Base-by-base conservation (phyloP, 2,888 invertebrate species). In the Apodemia zela region DNA sequence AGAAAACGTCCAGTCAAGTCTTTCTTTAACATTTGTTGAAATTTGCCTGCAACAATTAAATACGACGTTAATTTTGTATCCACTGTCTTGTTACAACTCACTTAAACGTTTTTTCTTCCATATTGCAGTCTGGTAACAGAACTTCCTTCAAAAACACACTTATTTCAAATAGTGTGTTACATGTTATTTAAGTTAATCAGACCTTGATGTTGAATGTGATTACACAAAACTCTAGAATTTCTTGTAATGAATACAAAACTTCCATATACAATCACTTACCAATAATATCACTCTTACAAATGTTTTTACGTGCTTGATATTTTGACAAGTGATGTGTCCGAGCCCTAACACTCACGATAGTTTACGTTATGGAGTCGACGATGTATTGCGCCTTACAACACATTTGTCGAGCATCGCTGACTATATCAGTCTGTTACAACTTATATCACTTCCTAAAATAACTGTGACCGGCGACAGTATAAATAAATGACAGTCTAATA, bases 331-430 rank as follows among this genome's bases (percentile, higher is more conserved):
- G 13, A 25, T 54, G 18, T 59, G 59, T 1, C 17, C 35, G 2
- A 3, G 59, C 38, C 59, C 21, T 38, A 21, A 59, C 35, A 54
- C 25, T 54, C 25, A 29, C 42, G 18, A 38, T n/a, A 47, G 60
- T 60, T 60, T 45, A 60, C 60, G 45, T 60, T 60, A 60, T 42
- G 15, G 38, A 64, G 70, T 66, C 66, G 67, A 64, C 66, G 66
- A 54, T 29, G 54, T 15, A 29, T 54, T 25, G 54, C 25, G 54
- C 54, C 15, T 45, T 45, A 45, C n/a, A 45, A 45, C 45, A 54
- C 25, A 54, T 54, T 54, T 54, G 54, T 54, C 54, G 42, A 42
- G 15, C 45, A 45, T n/a, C 45, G 4, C 45, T 45, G n/a, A 45
- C 45, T 45, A 45, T 47, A 47, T 47, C 45, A 47, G n/a, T 57